Evolutionary conservation across 2,888 invertebrate genomes (phyloP), one percentile per base, ranked within the genome.

Genomic region (Caenorhabditis macrosperma): DNA sequence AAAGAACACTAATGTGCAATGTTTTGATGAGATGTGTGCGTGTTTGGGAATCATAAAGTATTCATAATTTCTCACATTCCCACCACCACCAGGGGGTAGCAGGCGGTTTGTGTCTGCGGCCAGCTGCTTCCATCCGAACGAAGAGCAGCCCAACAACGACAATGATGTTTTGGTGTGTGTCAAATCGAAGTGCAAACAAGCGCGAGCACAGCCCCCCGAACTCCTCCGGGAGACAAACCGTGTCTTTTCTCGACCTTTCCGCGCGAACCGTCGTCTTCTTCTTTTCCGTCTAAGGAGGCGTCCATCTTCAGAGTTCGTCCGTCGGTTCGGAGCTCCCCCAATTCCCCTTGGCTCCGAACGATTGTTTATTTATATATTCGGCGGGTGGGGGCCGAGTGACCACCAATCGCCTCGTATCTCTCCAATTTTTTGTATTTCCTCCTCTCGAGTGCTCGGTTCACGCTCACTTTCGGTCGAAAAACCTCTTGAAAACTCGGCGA

Each of bases 181-280:
- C 76, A 69, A 77, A 77, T 69, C 76, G 76, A 68, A 68, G 63
- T 68, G 76, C 68, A 77, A 77, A 77, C 67, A 77, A 54, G 68
- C 24, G 41, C 50, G 74, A 74, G 74, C 74, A 74, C 74, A 74
- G 57, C 66, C 68, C 60, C 66, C 20, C 44, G 48, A 26, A 28
- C 55, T 41, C 60, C 55, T 30, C 48, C 48, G 26, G 55, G 60
- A 66, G 68, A 68, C 54, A 46, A 17, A 17, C 60, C 52, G 50
- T 54, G 44, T 44, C 41, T 59, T 52, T 50, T 50, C 17, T 54
- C 30, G 71, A 61, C 63, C 55, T 48, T 72, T 46, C 57, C 54
- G 52, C 52, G 30, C 15, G 30, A 52, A n/a, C 28, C 15, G 52
- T 48, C 48, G 22, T n/a, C n/a, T n/a, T n/a, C n/a, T n/a, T n/a